Percentiles rank a stretch among this genome's conserved stretches.
Evolutionary conservation across 2,797 vertebrate species (phyloP).

Genomic region (Carcharodon carcharias): DNA sequence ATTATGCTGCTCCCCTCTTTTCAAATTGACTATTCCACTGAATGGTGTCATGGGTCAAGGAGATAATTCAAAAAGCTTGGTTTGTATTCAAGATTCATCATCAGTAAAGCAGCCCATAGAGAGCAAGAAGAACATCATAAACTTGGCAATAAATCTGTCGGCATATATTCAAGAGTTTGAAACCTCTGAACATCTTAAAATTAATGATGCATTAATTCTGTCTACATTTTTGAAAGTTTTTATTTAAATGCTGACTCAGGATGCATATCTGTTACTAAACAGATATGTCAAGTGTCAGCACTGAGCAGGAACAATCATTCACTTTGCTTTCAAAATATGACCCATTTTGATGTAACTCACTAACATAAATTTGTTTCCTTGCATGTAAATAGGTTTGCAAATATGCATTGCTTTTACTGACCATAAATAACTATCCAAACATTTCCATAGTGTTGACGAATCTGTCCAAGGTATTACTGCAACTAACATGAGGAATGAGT

Average conservation of each 20-base stretch:
- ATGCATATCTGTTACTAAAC: background rate
- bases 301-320: conserved; percentile 21
- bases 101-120: background rate
- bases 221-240: background rate
- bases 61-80: conserved; percentile 22
- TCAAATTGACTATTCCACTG: conserved; percentile 15
- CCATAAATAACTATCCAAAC: background rate
- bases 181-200: background rate
- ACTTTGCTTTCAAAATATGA: background rate
- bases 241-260: conserved; percentile 7
- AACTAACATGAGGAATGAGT: conserved; percentile 1
- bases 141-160: conserved; percentile 13
- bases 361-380: background rate
- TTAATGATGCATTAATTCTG: conserved; percentile 16
- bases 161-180: background rate
- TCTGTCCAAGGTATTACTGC: background rate
- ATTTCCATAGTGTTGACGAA: background rate
- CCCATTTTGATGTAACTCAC: background rate
- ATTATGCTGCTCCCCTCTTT: background rate
- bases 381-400: background rate
- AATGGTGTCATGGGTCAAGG: conserved; percentile 27
- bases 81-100: conserved; percentile 22
- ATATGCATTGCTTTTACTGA: background rate
- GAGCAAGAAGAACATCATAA: conserved; percentile 11
- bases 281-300: background rate